Conservation (phyloP, 2,113 vertebrate genomes). For the Corythornis vintsioides region DNA sequence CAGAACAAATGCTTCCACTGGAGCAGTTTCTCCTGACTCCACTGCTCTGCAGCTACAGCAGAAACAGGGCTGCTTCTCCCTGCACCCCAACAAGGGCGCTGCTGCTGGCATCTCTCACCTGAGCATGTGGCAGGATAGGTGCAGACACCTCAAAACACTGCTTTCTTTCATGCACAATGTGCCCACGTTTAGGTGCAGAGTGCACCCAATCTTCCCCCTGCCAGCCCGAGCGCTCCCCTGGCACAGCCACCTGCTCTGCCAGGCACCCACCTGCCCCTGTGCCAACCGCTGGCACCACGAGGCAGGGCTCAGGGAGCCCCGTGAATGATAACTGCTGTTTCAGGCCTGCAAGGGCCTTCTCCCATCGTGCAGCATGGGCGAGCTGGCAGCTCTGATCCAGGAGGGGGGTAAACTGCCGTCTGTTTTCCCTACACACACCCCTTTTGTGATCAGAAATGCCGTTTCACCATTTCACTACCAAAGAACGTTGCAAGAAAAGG, state of each 20-base stretch:
- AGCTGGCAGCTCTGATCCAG: not conserved
- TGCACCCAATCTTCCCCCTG: rapidly evolving
- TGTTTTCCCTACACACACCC: not conserved
- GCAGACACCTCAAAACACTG: not conserved
- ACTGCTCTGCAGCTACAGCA: rapidly evolving
- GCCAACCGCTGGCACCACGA: not conserved
- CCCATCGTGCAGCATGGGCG: rapidly evolving
- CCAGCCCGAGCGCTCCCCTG: rapidly evolving
- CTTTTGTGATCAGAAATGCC: not conserved
- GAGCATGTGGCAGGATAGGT: rapidly evolving
- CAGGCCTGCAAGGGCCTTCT: not conserved
- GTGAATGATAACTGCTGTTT: not conserved
- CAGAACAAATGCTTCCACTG: not conserved
- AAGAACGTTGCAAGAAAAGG: not conserved
- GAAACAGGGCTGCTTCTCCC: rapidly evolving
- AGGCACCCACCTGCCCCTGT: rapidly evolving
- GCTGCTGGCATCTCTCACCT: not conserved
- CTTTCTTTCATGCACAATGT: rapidly evolving
- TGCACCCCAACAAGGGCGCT: not conserved
- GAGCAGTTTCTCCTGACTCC: rapidly evolving
- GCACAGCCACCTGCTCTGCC: rapidly evolving
- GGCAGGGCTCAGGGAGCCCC: rapidly evolving
- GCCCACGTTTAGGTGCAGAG: not conserved
- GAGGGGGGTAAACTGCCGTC: not conserved
- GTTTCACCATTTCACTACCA: not conserved